phyloP scores from a whole-genome alignment of 1,140 invertebrate genomes.

The Drosophila burlai region DNA sequence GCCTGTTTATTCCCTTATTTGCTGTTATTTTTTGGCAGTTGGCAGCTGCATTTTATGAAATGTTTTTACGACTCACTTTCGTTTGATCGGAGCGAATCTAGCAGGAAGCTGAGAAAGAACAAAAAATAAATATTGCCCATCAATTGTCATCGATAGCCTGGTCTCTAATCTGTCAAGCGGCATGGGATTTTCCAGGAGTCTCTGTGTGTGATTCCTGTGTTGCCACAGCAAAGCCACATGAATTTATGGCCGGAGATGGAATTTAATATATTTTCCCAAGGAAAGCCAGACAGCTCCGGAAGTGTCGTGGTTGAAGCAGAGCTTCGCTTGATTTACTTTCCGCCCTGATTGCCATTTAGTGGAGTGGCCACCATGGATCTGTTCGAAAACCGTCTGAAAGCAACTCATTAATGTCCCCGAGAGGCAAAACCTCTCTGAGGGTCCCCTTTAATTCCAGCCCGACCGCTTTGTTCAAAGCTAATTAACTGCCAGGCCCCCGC shows the following conservation, averaged over 20 bases:
- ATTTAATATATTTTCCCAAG: conserved; percentile 51
- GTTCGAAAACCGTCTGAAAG: neutral
- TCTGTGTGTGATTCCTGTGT: conserved; percentile 16
- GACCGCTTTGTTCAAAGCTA: conserved; percentile 31
- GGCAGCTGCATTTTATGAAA: conserved; percentile 42
- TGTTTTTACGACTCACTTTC: conserved; percentile 45
- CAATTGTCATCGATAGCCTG: conserved; percentile 46
- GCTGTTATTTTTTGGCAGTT: conserved; percentile 18
- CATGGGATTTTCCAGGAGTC: conserved; percentile 23
- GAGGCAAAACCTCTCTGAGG: conserved; percentile 16
- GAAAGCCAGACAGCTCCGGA: conserved; percentile 25
- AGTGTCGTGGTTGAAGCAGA: conserved; percentile 8
- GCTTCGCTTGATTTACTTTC: conserved; percentile 21
- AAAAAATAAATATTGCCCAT: conserved; percentile 30
- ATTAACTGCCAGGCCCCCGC: conserved; percentile 30
- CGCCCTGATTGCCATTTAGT: conserved; percentile 31
- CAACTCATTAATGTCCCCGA: conserved; percentile 9
- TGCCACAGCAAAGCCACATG: conserved; percentile 49
- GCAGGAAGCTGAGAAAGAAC: conserved; percentile 1
- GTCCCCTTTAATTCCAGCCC: conserved; percentile 13
- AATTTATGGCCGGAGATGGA: conserved; percentile 44
- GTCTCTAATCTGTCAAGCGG: conserved; percentile 38
- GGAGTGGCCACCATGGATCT: neutral
- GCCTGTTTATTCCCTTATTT: conserved; percentile 32
- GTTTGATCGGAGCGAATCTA: conserved; percentile 22